Evolutionary conservation across 2,888 invertebrate species (phyloP).

Genomic region (Zaprionus bogoriensis): DNA sequence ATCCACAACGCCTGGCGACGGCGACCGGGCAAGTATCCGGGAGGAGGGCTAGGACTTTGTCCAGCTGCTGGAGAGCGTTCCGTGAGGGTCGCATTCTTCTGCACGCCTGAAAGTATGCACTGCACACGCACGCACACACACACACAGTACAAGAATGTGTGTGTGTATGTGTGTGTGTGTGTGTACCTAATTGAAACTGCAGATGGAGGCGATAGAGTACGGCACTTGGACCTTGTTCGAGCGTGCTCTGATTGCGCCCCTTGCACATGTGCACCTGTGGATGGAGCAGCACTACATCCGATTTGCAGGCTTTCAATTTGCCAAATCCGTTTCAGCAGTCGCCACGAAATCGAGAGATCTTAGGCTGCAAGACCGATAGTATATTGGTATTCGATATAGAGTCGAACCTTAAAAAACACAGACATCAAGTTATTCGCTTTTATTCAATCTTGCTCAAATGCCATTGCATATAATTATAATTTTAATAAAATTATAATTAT

Average conservation of each 20-base stretch:
- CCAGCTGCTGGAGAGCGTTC: conserved; percentile 5
- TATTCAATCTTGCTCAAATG: no score
- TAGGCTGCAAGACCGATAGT: no score
- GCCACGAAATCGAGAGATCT: no score
- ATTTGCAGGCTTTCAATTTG: no score
- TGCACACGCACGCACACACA: background rate
- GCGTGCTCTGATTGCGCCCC: background rate
- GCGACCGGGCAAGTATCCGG: conserved; percentile 2
- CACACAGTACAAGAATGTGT: background rate
- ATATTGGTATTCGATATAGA: no score
- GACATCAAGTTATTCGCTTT: no score
- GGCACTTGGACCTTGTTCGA: background rate
- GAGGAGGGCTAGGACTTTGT: background rate
- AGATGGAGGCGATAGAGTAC: background rate
- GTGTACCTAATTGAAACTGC: background rate
- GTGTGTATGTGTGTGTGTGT: background rate
- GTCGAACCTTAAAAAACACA: no score
- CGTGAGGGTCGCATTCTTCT: conserved; percentile 48
- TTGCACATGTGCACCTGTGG: no score
- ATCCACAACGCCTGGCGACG: conserved; percentile 46
- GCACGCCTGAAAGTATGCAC: conserved; percentile 60
- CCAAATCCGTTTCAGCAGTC: no score
- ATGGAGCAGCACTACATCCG: background rate
- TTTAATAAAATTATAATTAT: no score
- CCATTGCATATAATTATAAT: no score